Evolutionary conservation across 2,888 invertebrate genomes (phyloP).

Genomic region (Pristionchus arcanus): DNA sequence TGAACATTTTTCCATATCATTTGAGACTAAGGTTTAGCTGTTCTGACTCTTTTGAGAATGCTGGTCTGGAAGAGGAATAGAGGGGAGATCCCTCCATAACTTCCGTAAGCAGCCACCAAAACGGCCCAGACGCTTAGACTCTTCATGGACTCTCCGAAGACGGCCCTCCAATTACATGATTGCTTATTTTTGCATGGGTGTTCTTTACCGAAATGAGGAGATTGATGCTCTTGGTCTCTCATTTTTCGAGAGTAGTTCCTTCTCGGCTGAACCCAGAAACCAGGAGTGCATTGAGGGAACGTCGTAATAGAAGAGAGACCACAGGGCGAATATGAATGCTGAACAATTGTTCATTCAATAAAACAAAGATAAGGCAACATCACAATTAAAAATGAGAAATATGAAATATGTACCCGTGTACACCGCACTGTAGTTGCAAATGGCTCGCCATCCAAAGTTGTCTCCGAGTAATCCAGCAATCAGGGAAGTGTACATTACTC

Average conservation of each 20-base stretch:
- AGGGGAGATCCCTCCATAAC: constrained; percentile 60
- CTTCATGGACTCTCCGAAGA: background rate
- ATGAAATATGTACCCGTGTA: background rate
- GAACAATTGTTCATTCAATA: background rate
- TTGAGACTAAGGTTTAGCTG: background rate
- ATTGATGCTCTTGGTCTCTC: background rate
- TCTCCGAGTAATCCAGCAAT: background rate
- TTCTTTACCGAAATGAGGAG: background rate
- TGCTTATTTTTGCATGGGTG: background rate
- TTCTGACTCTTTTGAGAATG: constrained; percentile 54
- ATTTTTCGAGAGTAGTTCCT: background rate
- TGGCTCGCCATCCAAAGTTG: background rate
- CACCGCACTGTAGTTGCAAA: background rate
- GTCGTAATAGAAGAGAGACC: background rate
- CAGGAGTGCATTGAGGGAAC: background rate
- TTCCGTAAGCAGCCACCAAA: constrained; percentile 59
- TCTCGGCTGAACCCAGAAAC: background rate
- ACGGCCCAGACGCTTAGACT: constrained; percentile 56
- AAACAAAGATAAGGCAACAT: too few relatives aligned
- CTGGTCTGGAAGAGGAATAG: constrained; percentile 58
- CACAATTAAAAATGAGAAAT: background rate
- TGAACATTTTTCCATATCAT: background rate
- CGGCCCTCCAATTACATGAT: background rate
- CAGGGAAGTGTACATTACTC: background rate
- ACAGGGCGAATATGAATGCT: background rate